Conservation (phyloP, 2,797 vertebrate species). For the Mus minutoides region DNA sequence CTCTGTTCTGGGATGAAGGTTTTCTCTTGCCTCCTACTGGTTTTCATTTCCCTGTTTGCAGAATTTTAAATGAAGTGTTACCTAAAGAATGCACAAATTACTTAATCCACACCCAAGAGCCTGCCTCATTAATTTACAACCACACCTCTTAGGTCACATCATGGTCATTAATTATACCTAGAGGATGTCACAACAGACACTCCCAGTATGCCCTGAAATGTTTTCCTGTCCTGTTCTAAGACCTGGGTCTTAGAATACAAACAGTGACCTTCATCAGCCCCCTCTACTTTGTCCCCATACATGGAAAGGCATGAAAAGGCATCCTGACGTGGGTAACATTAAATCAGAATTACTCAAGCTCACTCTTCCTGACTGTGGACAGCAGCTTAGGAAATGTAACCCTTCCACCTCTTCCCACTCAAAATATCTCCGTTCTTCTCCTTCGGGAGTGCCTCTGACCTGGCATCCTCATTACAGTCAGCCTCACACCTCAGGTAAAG, state of each 20-base stretch:
- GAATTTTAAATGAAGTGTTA: slow-evolving; percentile 44
- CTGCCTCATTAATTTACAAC: background rate
- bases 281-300: background rate
- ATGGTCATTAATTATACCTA: background rate
- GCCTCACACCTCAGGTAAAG: slow-evolving; percentile 5
- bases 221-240: background rate
- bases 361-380: background rate
- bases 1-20: background rate
- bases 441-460: background rate
- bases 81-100: slow-evolving; percentile 33
- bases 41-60: slow-evolving; percentile 47
- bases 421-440: background rate
- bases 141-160: background rate
- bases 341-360: background rate
- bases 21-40: background rate
- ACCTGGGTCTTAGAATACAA: background rate
- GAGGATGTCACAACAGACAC: background rate
- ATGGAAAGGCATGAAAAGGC: background rate
- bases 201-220: background rate
- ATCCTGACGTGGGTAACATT: background rate
- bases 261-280: background rate
- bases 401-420: background rate
- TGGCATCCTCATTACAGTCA: background rate
- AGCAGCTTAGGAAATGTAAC: background rate
- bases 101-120: background rate